Conservation (phyloP, 2,113 vertebrate species). For the Pygoscelis antarcticus region DNA sequence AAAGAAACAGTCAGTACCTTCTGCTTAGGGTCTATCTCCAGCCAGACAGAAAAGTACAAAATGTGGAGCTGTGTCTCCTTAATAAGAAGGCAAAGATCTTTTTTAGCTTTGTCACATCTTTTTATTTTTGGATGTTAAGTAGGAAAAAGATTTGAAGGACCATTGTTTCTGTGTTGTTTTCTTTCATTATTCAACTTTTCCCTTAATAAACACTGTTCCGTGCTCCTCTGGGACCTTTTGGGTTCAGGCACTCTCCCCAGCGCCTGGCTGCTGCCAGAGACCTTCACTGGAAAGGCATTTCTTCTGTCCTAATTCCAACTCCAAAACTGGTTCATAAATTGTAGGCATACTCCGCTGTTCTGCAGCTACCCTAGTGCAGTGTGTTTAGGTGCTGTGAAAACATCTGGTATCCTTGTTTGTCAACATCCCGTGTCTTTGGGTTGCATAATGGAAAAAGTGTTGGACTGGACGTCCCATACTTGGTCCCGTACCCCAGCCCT, state of each 20-base stretch:
- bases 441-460: not conserved
- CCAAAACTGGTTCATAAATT: not conserved
- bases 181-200: conserved; percentile 32
- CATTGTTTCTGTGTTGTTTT: conserved; percentile 29
- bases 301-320: not conserved
- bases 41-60: not conserved
- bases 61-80: not conserved
- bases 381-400: not conserved
- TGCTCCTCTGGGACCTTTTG: not conserved
- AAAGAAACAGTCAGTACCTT: not conserved
- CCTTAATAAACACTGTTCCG: not conserved
- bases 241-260: conserved; percentile 19
- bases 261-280: conserved; percentile 27
- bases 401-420: not conserved
- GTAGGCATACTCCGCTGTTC: not conserved
- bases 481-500: not conserved
- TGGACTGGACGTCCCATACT: not conserved
- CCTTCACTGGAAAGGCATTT: conserved; percentile 10
- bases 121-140: conserved; percentile 29
- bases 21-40: not conserved
- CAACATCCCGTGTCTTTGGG: not conserved
- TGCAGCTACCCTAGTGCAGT: not conserved
- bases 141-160: conserved; percentile 33
- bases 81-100: not conserved
- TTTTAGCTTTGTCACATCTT: conserved; percentile 1